Evolutionary conservation across 2,888 invertebrate genomes (phyloP).

Genomic region (Melikaiella ostensackeni): DNA sequence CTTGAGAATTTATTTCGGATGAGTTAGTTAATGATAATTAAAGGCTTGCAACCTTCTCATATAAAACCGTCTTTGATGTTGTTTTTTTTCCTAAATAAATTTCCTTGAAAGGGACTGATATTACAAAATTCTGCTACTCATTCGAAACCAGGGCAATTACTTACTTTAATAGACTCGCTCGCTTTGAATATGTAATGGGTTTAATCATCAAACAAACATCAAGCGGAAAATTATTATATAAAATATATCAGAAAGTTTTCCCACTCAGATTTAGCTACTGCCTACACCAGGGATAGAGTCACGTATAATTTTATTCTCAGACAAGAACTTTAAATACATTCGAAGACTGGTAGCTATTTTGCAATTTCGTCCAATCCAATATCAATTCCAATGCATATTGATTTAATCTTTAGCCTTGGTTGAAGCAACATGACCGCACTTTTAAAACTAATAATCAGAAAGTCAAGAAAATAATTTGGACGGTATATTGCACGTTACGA

Average conservation of each 20-base stretch:
- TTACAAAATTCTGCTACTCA: neutral
- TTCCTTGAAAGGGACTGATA: neutral
- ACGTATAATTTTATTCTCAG: too few species aligned
- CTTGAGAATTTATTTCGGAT: neutral
- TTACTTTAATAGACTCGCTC: neutral
- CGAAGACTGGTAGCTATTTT: neutral
- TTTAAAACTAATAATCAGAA: slow-evolving; percentile 26
- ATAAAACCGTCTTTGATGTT: neutral
- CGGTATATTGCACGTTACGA: slow-evolving; percentile 37
- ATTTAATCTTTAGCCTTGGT: neutral
- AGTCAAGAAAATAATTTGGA: slow-evolving; percentile 25
- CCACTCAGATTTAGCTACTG: too few species aligned
- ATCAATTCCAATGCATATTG: slow-evolving; percentile 6
- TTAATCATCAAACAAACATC: neutral
- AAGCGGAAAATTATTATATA: neutral
- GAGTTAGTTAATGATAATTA: neutral
- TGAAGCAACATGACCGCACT: neutral
- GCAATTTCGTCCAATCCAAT: neutral
- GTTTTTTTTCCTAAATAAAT: neutral
- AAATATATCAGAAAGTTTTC: neutral
- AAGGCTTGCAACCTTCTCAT: neutral
- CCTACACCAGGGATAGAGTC: too few species aligned
- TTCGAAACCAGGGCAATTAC: neutral
- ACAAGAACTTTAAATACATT: neutral
- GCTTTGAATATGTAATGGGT: neutral